phyloP scores from a whole-genome alignment of 2,113 vertebrate genomes.

The Ptilonorhynchus violaceus region DNA sequence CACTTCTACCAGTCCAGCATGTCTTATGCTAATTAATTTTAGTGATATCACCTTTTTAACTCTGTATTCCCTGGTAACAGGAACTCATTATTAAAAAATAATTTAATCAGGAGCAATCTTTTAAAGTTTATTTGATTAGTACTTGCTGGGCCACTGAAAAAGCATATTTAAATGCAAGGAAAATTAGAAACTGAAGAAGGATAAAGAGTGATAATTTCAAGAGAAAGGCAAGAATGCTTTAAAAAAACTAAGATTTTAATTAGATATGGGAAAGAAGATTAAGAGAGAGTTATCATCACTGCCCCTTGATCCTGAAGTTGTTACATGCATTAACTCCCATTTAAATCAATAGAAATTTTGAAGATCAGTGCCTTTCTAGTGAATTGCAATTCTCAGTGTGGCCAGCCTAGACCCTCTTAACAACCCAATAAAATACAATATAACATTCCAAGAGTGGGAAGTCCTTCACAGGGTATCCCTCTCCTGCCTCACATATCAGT shows the following conservation, averaged over 20 bases:
- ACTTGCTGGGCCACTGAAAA: constrained; percentile 24
- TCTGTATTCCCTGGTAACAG: constrained; percentile 77
- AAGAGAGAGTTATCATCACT: background rate
- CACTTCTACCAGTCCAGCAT: constrained; percentile 84
- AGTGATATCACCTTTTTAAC: constrained; percentile 83
- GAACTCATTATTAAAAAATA: constrained; percentile 78
- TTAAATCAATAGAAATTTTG: background rate
- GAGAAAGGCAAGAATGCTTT: background rate
- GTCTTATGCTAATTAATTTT: constrained; percentile 83
- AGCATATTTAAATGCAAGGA: constrained; percentile 23
- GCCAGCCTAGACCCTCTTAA: background rate
- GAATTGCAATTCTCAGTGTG: background rate
- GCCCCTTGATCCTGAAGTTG: background rate
- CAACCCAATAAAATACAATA: background rate
- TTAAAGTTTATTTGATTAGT: constrained; percentile 65
- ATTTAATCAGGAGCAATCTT: constrained; percentile 73
- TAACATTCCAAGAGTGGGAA: background rate
- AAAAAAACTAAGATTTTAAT: background rate
- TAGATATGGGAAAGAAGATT: background rate
- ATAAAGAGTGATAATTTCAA: constrained; percentile 9
- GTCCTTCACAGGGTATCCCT: background rate
- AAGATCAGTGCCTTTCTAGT: background rate
- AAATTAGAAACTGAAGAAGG: constrained; percentile 13
- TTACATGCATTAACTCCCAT: background rate
- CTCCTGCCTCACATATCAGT: rapidly evolving